Percentiles rank a stretch among this genome's conserved stretches.
Evolutionary conservation across 1,140 invertebrate genomes (phyloP).

Genomic region (Steinernema khuongi): DNA sequence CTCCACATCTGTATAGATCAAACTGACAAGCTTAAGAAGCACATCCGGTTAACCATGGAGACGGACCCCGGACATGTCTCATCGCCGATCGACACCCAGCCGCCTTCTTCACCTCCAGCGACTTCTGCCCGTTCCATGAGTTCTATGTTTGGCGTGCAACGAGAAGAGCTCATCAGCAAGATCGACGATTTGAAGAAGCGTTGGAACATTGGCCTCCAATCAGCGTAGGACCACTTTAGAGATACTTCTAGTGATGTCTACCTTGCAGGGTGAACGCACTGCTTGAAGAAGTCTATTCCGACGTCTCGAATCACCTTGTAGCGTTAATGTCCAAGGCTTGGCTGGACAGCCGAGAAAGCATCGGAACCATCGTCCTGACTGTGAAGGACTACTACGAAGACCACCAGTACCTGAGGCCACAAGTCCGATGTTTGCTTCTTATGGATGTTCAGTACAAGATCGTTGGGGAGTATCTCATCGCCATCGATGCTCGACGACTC

Average conservation of each 20-base stretch:
- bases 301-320: slow-evolving; percentile 20
- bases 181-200: slow-evolving; percentile 31
- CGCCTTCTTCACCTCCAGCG: background rate
- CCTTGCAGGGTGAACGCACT: slow-evolving; percentile 34
- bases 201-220: slow-evolving; percentile 24
- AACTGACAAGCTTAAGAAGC: slow-evolving; percentile 39
- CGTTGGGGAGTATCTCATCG: slow-evolving; percentile 41
- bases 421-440: slow-evolving; percentile 17
- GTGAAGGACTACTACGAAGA: slow-evolving; percentile 35
- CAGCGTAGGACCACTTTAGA: slow-evolving; percentile 34
- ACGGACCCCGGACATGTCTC: background rate
- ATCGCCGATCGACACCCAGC: background rate
- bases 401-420: slow-evolving; percentile 31
- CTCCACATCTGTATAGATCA: slow-evolving; percentile 37
- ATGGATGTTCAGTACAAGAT: slow-evolving; percentile 35
- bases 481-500: slow-evolving; percentile 31
- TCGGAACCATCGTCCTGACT: slow-evolving; percentile 28
- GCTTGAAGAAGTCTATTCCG: slow-evolving; percentile 33
- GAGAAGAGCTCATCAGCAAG: slow-evolving; percentile 31
- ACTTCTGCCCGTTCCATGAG: background rate
- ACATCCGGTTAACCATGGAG: slow-evolving; percentile 16
- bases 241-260: background rate
- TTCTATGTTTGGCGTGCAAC: background rate
- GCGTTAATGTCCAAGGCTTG: slow-evolving; percentile 36
- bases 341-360: slow-evolving; percentile 24